Conservation (phyloP, 2,888 invertebrate species). For the Pogonocherus hispidulus region DNA sequence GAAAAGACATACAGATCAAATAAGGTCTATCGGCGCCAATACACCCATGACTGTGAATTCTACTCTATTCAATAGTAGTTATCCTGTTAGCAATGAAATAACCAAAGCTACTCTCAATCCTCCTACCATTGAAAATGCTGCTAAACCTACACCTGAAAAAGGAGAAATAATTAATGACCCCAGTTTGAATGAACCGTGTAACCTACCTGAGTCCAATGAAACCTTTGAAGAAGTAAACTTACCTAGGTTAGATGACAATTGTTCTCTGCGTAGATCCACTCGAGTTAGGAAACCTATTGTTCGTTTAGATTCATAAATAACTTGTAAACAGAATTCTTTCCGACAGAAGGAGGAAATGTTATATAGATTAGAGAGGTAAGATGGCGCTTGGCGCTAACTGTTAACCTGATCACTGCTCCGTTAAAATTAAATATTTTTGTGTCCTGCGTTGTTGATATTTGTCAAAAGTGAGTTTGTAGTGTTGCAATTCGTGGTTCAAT, state of each 20-base stretch:
- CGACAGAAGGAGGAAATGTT: background rate
- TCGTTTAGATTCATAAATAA: background rate
- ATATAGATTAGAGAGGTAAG: no score
- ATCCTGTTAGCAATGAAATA: background rate
- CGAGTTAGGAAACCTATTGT: background rate
- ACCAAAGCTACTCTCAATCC: background rate
- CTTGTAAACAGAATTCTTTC: background rate
- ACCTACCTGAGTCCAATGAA: background rate
- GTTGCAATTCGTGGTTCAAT: no score
- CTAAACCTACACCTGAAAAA: background rate
- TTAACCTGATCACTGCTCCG: no score
- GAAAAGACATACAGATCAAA: slow-evolving; percentile 46
- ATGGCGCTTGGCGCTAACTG: no score
- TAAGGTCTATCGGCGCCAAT: slow-evolving; percentile 45
- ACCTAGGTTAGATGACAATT: background rate
- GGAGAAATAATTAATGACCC: background rate
- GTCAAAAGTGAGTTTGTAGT: no score
- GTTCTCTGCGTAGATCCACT: background rate
- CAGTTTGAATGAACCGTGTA: background rate
- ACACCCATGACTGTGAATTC: slow-evolving; percentile 12
- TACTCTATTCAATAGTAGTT: background rate
- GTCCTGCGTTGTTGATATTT: no score
- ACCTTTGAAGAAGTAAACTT: background rate
- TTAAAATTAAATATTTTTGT: no score
- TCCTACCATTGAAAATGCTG: background rate